A percentile compares a stretch with the other conserved stretches of the same genome.
These are phyloP conservation scores for Luehdorfia chinensis DNA, from an alignment of 1,140 invertebrate genomes.

Conservation along the genomic window DNA sequence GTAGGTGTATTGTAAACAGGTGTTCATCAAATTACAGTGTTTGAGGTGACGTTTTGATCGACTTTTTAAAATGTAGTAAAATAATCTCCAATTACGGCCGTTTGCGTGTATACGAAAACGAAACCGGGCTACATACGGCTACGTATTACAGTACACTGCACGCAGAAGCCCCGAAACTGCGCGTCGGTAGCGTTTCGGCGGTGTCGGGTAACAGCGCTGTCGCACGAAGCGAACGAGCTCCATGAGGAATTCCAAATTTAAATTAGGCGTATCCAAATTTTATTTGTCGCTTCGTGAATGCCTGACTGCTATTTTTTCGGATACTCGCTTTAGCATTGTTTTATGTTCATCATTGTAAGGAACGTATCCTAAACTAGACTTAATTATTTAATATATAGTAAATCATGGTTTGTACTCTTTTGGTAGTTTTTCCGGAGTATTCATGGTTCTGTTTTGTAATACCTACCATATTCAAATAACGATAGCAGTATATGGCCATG, in stretches of 20 bases:
- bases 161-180: slow-evolving; percentile 54
- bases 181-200: slow-evolving; percentile 53
- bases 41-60: slow-evolving; percentile 17
- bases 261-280: slow-evolving; percentile 17
- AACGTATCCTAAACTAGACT: too few relatives aligned
- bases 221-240: slow-evolving; percentile 11
- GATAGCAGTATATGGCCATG: too few relatives aligned
- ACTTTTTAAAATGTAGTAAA: slow-evolving; percentile 23
- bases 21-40: neutral
- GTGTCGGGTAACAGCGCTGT: slow-evolving; percentile 38
- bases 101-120: slow-evolving; percentile 50
- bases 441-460: too few relatives aligned
- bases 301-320: neutral
- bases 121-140: slow-evolving; percentile 37
- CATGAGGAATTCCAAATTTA: slow-evolving; percentile 32
- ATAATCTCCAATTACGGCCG: slow-evolving; percentile 39
- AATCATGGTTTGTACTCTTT: too few relatives aligned
- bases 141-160: slow-evolving; percentile 33
- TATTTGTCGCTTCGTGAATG: slow-evolving; percentile 23
- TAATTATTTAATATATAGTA: too few relatives aligned
- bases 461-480: too few relatives aligned
- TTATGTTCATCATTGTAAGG: slow-evolving; percentile 2
- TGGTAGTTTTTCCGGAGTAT: too few relatives aligned
- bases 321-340: slow-evolving; percentile 15
- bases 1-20: too few relatives aligned